A percentile compares a stretch with the other conserved stretches of the same genome.
Evolutionary conservation across 2,113 vertebrate species (phyloP).

Genomic region (Podarcis raffonei): DNA sequence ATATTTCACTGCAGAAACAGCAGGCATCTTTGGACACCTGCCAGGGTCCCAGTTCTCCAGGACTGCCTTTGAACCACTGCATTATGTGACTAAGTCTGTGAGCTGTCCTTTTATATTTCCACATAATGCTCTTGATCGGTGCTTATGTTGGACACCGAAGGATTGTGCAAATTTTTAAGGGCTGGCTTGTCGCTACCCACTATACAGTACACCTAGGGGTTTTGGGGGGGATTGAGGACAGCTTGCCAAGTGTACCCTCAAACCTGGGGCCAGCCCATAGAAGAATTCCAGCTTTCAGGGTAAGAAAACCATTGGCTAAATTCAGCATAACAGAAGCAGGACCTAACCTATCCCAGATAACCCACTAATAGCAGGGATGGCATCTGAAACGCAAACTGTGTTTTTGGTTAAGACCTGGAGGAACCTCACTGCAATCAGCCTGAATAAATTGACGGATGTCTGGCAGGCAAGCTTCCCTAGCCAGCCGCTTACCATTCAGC

Average conservation of each 20-base stretch:
- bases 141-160: not conserved
- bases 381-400: too few species aligned
- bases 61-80: not conserved
- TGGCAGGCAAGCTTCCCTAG: not conserved
- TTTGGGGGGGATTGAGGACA: not conserved
- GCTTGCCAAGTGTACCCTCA: not conserved
- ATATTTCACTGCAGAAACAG: not conserved
- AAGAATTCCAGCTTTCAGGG: not conserved
- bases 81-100: not conserved
- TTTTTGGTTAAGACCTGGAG: not conserved
- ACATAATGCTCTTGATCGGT: not conserved
- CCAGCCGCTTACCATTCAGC: constrained; percentile 80
- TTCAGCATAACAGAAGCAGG: too few species aligned
- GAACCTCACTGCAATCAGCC: not conserved
- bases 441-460: not conserved
- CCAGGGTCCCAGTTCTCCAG: not conserved
- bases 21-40: not conserved
- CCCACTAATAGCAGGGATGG: not conserved
- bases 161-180: not conserved
- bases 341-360: not conserved
- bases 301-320: not conserved
- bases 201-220: not conserved
- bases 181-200: not conserved
- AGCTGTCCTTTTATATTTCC: not conserved
- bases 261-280: not conserved